Evolutionary conservation across 1,140 invertebrate species (phyloP), one percentile per base, ranked within the genome.

Genomic region (Camponotus vicinus): DNA sequence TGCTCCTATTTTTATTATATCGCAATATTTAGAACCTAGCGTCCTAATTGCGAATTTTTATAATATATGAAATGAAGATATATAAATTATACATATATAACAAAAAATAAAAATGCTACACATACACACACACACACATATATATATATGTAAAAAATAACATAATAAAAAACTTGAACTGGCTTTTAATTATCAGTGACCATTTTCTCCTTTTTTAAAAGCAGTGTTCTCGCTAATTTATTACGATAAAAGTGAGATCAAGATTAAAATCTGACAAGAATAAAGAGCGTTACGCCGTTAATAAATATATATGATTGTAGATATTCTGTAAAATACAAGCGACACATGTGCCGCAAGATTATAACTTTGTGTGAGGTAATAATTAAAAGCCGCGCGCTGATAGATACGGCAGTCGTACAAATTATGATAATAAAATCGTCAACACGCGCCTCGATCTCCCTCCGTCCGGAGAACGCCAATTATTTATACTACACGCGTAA

Each of bases 391-490:
- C 27, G 64, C 59, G 21, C 40, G 40, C 55, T 73, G 79, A 83
- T 83, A 83, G 79, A 83, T 83, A 57, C 40, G 55, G 69, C 34
- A 85, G 45, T 61, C n/a, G 27, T 73, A 85, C 71, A 78, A 85
- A 77, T 85, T 76, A 78, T 55, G 82, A 78, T 85, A 78, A 85
- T 85, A 85, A 85, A 85, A 85, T 85, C 77, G 82, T 85, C 71
- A 77, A 78, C 49, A 18, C 73, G 61, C 45, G 82, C 45, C 55
- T 63, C 55, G 69, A 67, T 85, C 69, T 75, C 52, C 34, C 59
- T 87, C 45, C 59, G 61, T 89, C 67, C 77, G 71, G 63, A 79
- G 87, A 89, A 89, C 82, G 86, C 82, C 71, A 89, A 89, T 89
- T 89, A 89, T 89, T 86, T 86, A 89, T 89, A 27, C 27, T 27